Evolutionary conservation across 2,888 invertebrate genomes (phyloP).

Genomic region (Lysandra bellargus): DNA sequence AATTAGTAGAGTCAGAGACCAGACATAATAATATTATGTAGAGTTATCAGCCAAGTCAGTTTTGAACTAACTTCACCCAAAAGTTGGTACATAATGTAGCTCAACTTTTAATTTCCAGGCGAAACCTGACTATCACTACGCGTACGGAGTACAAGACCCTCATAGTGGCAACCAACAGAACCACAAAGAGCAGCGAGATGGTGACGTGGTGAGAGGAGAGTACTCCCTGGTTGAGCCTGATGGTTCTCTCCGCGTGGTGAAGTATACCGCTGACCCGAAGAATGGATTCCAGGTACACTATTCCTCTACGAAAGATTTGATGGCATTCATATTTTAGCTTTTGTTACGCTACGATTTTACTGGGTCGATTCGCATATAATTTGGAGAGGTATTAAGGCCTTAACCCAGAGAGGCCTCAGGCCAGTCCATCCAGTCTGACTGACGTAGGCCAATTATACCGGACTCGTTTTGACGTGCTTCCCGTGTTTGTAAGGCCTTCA

Average conservation of each 20-base stretch:
- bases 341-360: too few species aligned
- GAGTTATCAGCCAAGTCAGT: background rate
- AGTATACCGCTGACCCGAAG: slow-evolving; percentile 86
- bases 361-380: too few species aligned
- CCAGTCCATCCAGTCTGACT: too few species aligned
- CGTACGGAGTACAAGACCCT: slow-evolving; percentile 88
- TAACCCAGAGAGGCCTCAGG: too few species aligned
- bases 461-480: too few species aligned
- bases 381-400: too few species aligned
- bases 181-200: slow-evolving; percentile 86
- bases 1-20: too few species aligned
- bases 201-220: slow-evolving; percentile 86
- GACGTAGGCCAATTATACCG: too few species aligned
- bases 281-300: slow-evolving; percentile 85
- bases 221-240: slow-evolving; percentile 88
- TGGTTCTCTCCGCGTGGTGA: slow-evolving; percentile 85
- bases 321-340: background rate
- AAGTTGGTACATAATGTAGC: background rate
- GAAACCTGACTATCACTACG: slow-evolving; percentile 87
- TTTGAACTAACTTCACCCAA: background rate
- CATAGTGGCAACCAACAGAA: slow-evolving; percentile 86
- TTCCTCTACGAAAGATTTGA: too few species aligned
- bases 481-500: too few species aligned
- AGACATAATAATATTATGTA: too few species aligned
- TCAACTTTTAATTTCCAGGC: slow-evolving; percentile 68